phyloP scores from a whole-genome alignment of 1,140 invertebrate species.

The Cydia splendana region DNA sequence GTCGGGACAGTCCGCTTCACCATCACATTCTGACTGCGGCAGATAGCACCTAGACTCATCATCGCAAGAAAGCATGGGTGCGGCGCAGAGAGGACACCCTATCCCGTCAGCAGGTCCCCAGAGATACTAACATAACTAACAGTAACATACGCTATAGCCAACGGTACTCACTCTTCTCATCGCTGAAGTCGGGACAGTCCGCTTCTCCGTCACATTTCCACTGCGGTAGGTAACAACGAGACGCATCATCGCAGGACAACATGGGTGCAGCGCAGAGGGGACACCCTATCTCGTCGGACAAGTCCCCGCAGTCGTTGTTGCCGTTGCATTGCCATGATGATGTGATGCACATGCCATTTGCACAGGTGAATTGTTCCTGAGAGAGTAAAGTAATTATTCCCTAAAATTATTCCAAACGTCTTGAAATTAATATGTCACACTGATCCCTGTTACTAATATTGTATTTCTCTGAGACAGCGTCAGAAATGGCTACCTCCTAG shows the following conservation, averaged over 20 bases:
- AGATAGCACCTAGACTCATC: constrained; percentile 82
- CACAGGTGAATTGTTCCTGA: constrained; percentile 83
- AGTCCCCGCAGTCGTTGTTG: constrained; percentile 93
- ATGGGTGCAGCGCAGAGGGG: constrained; percentile 82
- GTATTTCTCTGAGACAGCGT: too few relatives aligned
- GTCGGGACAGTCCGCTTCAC: constrained; percentile 85
- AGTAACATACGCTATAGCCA: too few relatives aligned
- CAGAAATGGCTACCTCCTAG: too few relatives aligned
- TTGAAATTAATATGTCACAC: too few relatives aligned
- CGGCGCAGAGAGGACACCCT: constrained; percentile 87
- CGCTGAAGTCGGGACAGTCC: constrained; percentile 84
- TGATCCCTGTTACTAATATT: too few relatives aligned
- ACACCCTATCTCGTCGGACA: constrained; percentile 95
- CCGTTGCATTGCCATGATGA: constrained; percentile 91
- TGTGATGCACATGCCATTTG: constrained; percentile 84
- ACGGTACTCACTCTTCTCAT: constrained; percentile 46
- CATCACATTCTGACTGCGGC: constrained; percentile 82
- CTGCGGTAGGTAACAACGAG: constrained; percentile 81
- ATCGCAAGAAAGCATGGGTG: constrained; percentile 84
- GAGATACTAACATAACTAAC: too few relatives aligned
- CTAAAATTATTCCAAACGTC: too few relatives aligned
- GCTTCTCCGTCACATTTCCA: constrained; percentile 84
- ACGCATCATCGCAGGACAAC: constrained; percentile 83
- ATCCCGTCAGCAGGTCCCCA: constrained; percentile 93
- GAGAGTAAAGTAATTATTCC: background rate